A percentile compares a stretch with the other conserved stretches of the same genome.
phyloP scores from a whole-genome alignment of 2,797 vertebrate species.

The Enteromius fasciolatus region DNA sequence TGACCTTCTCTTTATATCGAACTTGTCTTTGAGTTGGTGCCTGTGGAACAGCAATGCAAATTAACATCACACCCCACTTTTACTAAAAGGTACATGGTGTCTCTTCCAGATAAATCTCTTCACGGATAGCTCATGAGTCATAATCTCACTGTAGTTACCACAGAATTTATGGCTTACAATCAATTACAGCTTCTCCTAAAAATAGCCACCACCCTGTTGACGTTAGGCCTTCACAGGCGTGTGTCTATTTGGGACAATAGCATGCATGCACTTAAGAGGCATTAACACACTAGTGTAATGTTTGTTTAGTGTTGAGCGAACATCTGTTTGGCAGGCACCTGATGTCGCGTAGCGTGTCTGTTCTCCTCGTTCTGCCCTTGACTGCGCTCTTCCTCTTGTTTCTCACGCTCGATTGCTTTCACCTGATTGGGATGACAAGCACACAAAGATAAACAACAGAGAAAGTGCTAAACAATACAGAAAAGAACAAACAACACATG shows the following conservation, averaged over 20 bases:
- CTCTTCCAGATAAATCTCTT: constrained; percentile 1
- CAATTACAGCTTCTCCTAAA: background rate
- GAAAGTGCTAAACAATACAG: background rate
- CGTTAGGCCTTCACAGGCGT: background rate
- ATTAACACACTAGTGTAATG: constrained; percentile 1
- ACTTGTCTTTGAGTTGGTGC: constrained; percentile 92
- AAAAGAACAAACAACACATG: background rate
- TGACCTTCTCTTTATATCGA: constrained; percentile 95
- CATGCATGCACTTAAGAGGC: constrained; percentile 26
- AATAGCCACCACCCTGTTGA: background rate
- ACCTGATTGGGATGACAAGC: constrained; percentile 77
- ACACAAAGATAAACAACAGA: constrained; percentile 11
- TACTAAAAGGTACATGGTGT: background rate
- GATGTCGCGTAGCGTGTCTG: constrained; percentile 94
- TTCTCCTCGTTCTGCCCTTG: constrained; percentile 91
- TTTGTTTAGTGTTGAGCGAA: background rate
- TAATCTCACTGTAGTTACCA: background rate
- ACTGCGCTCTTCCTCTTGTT: constrained; percentile 93
- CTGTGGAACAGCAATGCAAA: constrained; percentile 68
- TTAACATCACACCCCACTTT: background rate
- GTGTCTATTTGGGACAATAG: background rate
- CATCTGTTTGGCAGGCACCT: constrained; percentile 76
- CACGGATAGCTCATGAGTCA: background rate
- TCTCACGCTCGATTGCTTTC: constrained; percentile 94
- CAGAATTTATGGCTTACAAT: background rate